Percentiles rank a stretch among this genome's conserved stretches.
Conservation (phyloP, 2,888 invertebrate species). For the Campoplex nolae region DNA sequence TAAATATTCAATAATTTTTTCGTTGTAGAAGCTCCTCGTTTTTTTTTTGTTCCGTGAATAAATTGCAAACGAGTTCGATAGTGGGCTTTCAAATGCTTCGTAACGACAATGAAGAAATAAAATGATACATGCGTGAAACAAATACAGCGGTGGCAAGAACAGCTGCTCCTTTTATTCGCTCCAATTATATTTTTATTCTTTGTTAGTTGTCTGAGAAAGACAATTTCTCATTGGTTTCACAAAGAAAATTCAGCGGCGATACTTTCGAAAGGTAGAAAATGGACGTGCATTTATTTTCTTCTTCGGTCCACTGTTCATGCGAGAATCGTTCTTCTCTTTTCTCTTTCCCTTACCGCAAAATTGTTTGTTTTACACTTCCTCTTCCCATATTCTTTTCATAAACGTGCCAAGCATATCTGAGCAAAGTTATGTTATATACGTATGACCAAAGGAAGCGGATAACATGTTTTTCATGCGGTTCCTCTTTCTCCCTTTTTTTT, state of each 20-base stretch:
- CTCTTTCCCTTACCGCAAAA: constrained; percentile 24
- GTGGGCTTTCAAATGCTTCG: background rate
- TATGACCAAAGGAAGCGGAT: constrained; percentile 50
- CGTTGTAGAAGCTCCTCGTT: background rate
- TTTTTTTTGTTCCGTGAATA: background rate
- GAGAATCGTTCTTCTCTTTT: background rate
- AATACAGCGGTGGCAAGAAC: background rate
- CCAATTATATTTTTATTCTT: constrained; percentile 47
- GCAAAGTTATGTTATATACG: constrained; percentile 32
- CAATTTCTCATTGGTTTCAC: constrained; percentile 65
- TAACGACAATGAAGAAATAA: background rate
- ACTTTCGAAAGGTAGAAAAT: constrained; percentile 38
- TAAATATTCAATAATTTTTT: background rate
- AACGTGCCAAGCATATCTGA: constrained; percentile 39
- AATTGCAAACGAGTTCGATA: background rate
- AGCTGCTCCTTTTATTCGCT: background rate
- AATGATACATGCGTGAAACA: background rate
- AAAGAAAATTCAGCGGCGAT: constrained; percentile 38
- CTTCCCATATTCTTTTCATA: constrained; percentile 51
- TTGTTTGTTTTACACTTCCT: constrained; percentile 60
- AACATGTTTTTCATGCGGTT: constrained; percentile 63
- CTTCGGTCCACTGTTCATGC: constrained; percentile 26
- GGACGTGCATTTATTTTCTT: constrained; percentile 66
- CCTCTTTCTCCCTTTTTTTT: constrained; percentile 11
- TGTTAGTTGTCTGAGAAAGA: constrained; percentile 28